Evolutionary conservation across 2,797 vertebrate species (phyloP), one percentile per base, ranked within the genome.

Genomic region (Chaenodraco wilsoni): DNA sequence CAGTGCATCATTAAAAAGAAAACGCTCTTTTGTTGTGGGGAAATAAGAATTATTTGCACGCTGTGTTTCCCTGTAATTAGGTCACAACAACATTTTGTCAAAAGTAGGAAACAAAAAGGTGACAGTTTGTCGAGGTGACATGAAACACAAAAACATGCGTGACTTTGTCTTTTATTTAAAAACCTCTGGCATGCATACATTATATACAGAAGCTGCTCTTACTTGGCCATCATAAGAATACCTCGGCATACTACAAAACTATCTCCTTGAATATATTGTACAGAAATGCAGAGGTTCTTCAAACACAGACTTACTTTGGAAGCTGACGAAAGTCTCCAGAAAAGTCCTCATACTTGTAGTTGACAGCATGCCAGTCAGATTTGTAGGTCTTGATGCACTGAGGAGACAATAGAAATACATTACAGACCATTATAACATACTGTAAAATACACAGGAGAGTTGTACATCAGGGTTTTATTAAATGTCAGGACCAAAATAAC

Each of bases 321-420:
- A 99, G 96, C 82, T 98, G 97, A 48, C 97, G 95, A 88, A 99
- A 99, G 83, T 99, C 97, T 89, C 96, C 97, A 17, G 98, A 98
- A 85, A 98, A 99, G 89, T 98, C 97, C 89, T 99, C 97, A 85
- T 96, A 97, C 89, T 97, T 98, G 90, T 98, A 99, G 84, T 95
- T 97, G 90, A 99, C 96, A 56, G 99, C 93, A 59, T 99, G 97
- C 98, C 98, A 99, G 88, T 99, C 97, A 3, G 97, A 98, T 84
- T 96, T 98, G 88, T 99, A 99, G n/a, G 97, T 98, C 93, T 97
- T 98, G 87, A 99, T 98, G 91, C 97, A 99, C 98, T 99, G 86
- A 78, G 52, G 69, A 72, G 76, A 84, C 61, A 89, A 72, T 0
- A 5, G 23, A 69, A 71, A 81, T 27, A 19, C 46, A 74, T 78